Evolutionary conservation across 2,888 invertebrate genomes (phyloP).

Genomic region (Torymus auratus): DNA sequence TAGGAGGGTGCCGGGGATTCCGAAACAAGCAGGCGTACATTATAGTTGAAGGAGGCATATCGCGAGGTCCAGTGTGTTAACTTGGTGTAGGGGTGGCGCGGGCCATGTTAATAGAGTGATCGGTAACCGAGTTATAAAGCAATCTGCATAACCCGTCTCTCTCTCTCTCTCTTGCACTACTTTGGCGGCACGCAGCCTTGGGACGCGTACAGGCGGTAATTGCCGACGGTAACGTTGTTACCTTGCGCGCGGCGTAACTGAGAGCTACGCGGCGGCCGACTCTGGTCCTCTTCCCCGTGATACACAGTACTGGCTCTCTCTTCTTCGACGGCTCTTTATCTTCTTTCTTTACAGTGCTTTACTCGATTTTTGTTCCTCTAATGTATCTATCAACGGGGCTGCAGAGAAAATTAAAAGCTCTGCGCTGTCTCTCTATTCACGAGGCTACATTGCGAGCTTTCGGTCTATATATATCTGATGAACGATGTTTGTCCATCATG

Average conservation of each 20-base stretch:
- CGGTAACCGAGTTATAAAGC: constrained; percentile 76
- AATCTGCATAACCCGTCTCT: constrained; percentile 75
- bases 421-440: no score
- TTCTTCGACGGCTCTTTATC: no score
- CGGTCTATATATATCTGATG: no score
- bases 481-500: no score
- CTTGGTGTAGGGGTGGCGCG: background rate
- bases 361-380: no score
- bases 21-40: background rate
- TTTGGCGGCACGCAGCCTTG: background rate
- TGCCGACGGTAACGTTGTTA: constrained; percentile 38
- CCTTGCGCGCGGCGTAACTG: background rate
- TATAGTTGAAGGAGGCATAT: no score
- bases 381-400: no score
- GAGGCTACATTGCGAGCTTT: no score
- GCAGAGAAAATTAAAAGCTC: no score
- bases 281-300: background rate
- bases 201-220: background rate
- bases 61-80: constrained; percentile 8
- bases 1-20: background rate
- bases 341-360: no score
- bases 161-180: constrained; percentile 51
- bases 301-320: background rate
- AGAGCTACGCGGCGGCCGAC: background rate
- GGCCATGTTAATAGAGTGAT: constrained; percentile 73